These are phyloP conservation scores for Myotis vivesi DNA, from an alignment of 2,797 vertebrate species.

Conservation along the genomic window DNA sequence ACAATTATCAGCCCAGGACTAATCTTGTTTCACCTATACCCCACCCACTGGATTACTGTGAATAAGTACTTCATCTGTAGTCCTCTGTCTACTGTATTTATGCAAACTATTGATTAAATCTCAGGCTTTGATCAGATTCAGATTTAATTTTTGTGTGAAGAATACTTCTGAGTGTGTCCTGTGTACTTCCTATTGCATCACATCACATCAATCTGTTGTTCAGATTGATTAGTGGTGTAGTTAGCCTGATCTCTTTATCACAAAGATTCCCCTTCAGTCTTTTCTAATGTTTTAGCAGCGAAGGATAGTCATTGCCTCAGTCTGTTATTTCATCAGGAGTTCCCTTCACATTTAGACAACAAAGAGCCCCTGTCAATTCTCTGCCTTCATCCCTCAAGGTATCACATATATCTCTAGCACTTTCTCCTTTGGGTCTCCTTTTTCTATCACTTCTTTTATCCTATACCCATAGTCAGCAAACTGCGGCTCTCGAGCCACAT, in stretches of 20 bases:
- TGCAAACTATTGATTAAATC: slow-evolving; percentile 27
- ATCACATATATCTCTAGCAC: not conserved
- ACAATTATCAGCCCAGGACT: not conserved
- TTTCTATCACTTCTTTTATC: not conserved
- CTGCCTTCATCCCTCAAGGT: not conserved
- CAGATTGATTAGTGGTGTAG: slow-evolving; percentile 29
- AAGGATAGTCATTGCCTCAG: not conserved
- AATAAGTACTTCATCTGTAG: slow-evolving; percentile 40
- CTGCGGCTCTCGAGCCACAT: no score
- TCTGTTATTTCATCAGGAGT: slow-evolving; percentile 4
- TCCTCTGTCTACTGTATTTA: slow-evolving; percentile 5
- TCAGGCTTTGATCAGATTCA: slow-evolving; percentile 16
- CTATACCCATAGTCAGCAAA: not conserved
- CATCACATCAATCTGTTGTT: not conserved
- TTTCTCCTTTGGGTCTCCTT: slow-evolving; percentile 12
- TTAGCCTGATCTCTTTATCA: slow-evolving; percentile 25
- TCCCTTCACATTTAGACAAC: slow-evolving; percentile 34
- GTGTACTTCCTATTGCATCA: not conserved
- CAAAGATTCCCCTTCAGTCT: not conserved
- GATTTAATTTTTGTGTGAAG: slow-evolving; percentile 19
- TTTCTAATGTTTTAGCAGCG: slow-evolving; percentile 29
- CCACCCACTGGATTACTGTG: not conserved
- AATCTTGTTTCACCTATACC: not conserved
- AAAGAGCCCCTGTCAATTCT: slow-evolving; percentile 12
- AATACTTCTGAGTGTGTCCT: not conserved